A percentile compares a stretch with the other conserved stretches of the same genome.
Evolutionary conservation across 2,113 vertebrate genomes (phyloP).

Genomic region (Ursus arctos): DNA sequence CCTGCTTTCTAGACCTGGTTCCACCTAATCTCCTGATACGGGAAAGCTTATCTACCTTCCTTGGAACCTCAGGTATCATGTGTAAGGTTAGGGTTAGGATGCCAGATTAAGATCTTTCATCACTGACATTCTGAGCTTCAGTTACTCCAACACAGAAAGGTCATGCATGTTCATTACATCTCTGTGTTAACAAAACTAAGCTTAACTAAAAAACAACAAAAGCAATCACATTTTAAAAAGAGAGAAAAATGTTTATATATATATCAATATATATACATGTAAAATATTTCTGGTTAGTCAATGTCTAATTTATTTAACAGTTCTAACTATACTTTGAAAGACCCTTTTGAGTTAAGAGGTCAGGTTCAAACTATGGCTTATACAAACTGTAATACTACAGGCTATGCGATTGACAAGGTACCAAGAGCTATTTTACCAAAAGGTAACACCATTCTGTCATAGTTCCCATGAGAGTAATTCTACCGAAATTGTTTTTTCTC

Average conservation of each 20-base stretch:
- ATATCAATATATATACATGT: not conserved
- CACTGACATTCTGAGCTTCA: not conserved
- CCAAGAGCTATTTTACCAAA: not conserved
- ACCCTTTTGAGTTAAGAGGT: not conserved
- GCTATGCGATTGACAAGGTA: not conserved
- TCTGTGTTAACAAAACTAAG: not conserved
- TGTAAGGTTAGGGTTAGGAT: not conserved
- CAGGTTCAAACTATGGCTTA: not conserved
- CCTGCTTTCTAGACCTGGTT: not conserved
- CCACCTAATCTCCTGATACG: not conserved
- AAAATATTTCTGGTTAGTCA: not conserved
- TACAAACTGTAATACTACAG: not conserved
- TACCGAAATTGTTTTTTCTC: slow-evolving; percentile 23
- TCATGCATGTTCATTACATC: not conserved
- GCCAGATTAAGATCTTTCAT: not conserved
- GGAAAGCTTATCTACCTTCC: not conserved
- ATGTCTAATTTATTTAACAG: not conserved
- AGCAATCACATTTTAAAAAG: not conserved
- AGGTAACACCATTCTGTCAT: not conserved
- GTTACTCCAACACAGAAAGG: not conserved
- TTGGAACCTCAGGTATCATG: not conserved
- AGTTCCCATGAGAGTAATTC: not conserved
- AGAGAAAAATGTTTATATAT: not conserved
- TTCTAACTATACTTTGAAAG: slow-evolving; percentile 13
- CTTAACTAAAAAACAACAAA: not conserved